Evolutionary conservation across 2,888 invertebrate species (phyloP), one percentile per base, ranked within the genome.

Genomic region (Sarcophaga variegata): DNA sequence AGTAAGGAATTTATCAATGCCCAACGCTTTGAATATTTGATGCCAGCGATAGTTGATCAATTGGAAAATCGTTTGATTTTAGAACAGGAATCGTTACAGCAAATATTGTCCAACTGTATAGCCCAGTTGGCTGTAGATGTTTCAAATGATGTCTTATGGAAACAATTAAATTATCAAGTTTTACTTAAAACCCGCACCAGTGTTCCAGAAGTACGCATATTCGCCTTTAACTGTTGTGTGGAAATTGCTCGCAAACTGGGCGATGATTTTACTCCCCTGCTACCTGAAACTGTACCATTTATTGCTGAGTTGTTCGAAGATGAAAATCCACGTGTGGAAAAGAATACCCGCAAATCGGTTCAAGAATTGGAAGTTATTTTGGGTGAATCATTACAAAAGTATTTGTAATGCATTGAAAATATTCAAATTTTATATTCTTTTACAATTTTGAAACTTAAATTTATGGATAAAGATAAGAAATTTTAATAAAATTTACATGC

Each of bases 231-330:
- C 88, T 96, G 96, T 87, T 94, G 97, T 89, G 96, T 97, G 77
- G 96, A 96, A 89, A 95, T 98, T 90, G 97, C 97, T 4, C 95
- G 95, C 71, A 97, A 97, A 91, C 94, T 99, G 2, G 98, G 97
- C 4, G 97, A 97, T 92, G 97, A 97, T 91, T 99, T 98, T 94
- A 94, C 98, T 89, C 96, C 97, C 0, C 94, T 99, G 1, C 93
- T 99, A 74, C 98, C 99, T 0, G 99, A 99, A 92, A 98, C 98
- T 5, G 97, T 99, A 86, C 98, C 98, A 0, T 98, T 98, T 94
- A 94, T 99, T 59, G 97, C 98, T 0, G 99, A 99, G 92, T 94
- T 99, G 20, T 94, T 99, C 89, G 99, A 99, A 94, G 98, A 98
- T 91, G 97, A 97, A 88, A 96, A 97, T 88, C 96, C 96, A 88